These are phyloP conservation scores for Helicolenus hilgendorfi DNA, from an alignment of 2,797 vertebrate genomes.

Conservation along the genomic window DNA sequence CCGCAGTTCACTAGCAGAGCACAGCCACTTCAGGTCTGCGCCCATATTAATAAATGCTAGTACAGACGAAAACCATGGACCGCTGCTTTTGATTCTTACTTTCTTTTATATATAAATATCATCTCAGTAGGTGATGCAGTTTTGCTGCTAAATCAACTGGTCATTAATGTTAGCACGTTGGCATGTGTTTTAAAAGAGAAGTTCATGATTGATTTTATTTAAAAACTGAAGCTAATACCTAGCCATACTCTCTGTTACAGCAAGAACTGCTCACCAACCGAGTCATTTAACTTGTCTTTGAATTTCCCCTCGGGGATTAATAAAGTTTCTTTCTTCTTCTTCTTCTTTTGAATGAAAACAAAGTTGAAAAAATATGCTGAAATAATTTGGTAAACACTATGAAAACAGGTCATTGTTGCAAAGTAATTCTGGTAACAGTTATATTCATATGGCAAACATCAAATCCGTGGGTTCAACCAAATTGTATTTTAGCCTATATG, in stretches of 20 bases:
- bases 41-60: not conserved
- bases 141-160: not conserved
- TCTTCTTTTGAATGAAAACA: not conserved
- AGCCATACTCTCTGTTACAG: not conserved
- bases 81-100: not conserved
- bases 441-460: too few species aligned
- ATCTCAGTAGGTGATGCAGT: not conserved
- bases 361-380: not conserved
- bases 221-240: not conserved
- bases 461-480: not conserved
- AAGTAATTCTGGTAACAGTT: not conserved
- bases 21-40: not conserved
- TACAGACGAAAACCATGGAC: too few species aligned
- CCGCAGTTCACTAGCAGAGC: not conserved
- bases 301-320: too few species aligned
- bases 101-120: not conserved
- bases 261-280: not conserved
- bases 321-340: too few species aligned
- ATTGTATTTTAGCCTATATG: not conserved
- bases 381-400: constrained; percentile 5
- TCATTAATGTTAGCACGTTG: not conserved
- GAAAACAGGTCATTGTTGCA: not conserved
- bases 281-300: not conserved
- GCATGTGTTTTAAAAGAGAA: not conserved
- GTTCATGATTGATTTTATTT: constrained; percentile 1